A percentile compares a stretch with the other conserved stretches of the same genome.
Conservation (phyloP, 2,113 vertebrate species). For the Dascyllus trimaculatus region DNA sequence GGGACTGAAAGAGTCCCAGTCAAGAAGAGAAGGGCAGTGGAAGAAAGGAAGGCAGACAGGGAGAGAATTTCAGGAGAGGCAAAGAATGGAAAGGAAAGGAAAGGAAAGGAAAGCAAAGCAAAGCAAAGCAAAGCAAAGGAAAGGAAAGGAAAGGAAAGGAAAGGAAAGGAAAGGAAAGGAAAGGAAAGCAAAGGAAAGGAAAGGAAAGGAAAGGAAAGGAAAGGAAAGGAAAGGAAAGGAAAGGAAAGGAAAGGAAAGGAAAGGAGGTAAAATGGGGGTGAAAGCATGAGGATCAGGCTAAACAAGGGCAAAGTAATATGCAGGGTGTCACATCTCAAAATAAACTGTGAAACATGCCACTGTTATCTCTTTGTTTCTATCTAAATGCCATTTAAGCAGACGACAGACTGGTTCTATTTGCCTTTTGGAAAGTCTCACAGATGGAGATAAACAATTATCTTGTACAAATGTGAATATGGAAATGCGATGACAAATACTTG, state of each 20-base stretch:
- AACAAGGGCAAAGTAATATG: constrained; percentile 24
- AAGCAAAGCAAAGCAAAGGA: no score
- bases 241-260: constrained; percentile 18
- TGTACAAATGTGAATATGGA: constrained; percentile 27
- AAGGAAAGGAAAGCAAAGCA: background rate
- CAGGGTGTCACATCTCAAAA: constrained; percentile 31
- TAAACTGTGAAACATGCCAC: constrained; percentile 18
- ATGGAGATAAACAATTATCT: constrained; percentile 34
- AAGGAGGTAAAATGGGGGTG: background rate
- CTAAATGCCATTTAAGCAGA: constrained; percentile 38
- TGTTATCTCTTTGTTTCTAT: constrained; percentile 17
- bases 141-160: constrained; percentile 2
- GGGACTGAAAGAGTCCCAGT: constrained; percentile 70
- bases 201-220: constrained; percentile 27
- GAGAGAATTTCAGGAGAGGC: constrained; percentile 14
- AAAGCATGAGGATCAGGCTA: constrained; percentile 17
- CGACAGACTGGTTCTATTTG: constrained; percentile 18
- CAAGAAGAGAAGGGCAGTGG: constrained; percentile 25
- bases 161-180: constrained; percentile 11
- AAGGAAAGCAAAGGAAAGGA: constrained; percentile 23
- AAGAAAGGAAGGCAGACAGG: constrained; percentile 40
- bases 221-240: constrained; percentile 9
- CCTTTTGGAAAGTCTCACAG: constrained; percentile 26
- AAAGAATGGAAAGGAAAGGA: constrained; percentile 13
- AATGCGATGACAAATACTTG: background rate